Base-by-base conservation (phyloP, 2,113 vertebrate genomes). In the Lycocorax pyrrhopterus region DNA sequence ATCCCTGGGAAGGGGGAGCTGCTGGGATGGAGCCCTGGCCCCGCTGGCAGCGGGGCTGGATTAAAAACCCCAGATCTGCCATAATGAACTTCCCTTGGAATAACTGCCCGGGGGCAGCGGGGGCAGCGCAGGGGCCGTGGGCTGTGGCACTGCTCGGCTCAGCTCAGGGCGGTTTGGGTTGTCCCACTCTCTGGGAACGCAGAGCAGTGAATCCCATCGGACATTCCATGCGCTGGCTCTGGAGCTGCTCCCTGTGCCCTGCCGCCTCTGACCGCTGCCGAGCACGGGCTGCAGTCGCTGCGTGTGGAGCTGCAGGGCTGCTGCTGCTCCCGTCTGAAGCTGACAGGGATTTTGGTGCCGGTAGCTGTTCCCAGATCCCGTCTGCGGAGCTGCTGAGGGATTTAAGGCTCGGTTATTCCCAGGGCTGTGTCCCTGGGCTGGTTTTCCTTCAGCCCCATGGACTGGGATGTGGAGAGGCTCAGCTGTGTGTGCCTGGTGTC, bases 251-350 rank as follows among this genome's bases (percentile, higher is more conserved):
- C 17, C 6, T 16, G 22, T 67, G 1, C 33, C 62, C 13, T 18
- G 47, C 8, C 0, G 0, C 7, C 9, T 33, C 43, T 13, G 43
- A 3, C 11, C 58, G 73, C 56, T 56, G 12, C 21, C 12, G 62
- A 75, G 69, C n/a, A 1, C 10, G 0, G 67, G 23, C 41, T 59
- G n/a, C 7, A 32, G 22, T 35, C 78, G 1, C 74, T n/a, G 73
- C 20, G 6, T 3, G 16, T 26, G 2, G n/a, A 47, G 12, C 15
- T 43, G 7, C 39, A 10, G 11, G 21, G 49, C 63, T 87, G 14
- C 32, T 22, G 7, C 0, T 49, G 13, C 37, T 79, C 41, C 74
- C 37, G 4, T 23, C 60, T 25, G 4, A 35, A 75, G 12, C 4
- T 13, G 47, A 8, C 26, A 41, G 80, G 25, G 59, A 14, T 16